Base-by-base conservation (phyloP, 2,888 invertebrate species). In the Caradrina clavipalpis region DNA sequence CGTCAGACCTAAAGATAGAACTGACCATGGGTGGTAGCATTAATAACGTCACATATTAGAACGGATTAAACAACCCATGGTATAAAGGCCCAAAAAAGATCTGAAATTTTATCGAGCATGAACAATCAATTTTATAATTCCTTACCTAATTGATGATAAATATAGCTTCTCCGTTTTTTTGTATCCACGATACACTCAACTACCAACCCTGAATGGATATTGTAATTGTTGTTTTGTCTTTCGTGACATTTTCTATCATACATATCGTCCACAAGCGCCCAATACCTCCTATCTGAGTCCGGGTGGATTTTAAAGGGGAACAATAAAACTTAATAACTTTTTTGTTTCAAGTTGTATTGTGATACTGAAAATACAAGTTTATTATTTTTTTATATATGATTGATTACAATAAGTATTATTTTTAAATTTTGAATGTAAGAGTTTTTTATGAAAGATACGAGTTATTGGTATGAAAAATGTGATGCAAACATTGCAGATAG, bases 101-200 rank as follows among this genome's bases (percentile, higher is more conserved):
- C 53, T 35, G n/a, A 64, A 62, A 65, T 31, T 78, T 74, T 68
- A 74, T 68, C 68, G 64, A 64, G 61, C 78, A 65, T 64, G 64
- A 78, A 59, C 42, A 53, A 19, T 21, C 68, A 69, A 73, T 78
- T 67, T 74, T 64, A 62, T 55, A 51, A 50, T 74, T 64, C 69
- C 60, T 61, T 67, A 47, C 13, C 60, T 61, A 54, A 74, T 62
- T 66, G 13, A 61, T 51, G 60, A 22, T 54, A 17, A 63, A 50
- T 50, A 55, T 59, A 35, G n/a, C 19, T 62, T 19, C n/a, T 35
- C 45, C 26, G 39, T 57, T 77, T 45, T 56, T 70, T 39, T 0
- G 35, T 31, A 50, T 26, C 13, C 19, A n/a, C 11, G 3, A 31
- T 56, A 51, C 31, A 26, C 17, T 69, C 47, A 39, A 59, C 26